phyloP scores from a whole-genome alignment of 1,140 invertebrate genomes.

The Dendroctonus valens region DNA sequence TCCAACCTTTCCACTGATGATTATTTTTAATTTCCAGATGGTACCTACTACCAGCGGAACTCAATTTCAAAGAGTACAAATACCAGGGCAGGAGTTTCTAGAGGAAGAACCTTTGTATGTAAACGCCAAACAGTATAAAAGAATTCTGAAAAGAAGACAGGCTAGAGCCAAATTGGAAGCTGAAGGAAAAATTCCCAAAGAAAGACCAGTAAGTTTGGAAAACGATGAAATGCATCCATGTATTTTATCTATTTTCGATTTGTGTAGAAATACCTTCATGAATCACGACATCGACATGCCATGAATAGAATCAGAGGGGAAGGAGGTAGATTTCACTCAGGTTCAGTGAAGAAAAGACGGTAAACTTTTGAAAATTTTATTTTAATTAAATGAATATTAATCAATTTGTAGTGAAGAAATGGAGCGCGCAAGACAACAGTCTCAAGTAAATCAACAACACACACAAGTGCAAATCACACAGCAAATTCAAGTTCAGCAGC shows the following conservation, averaged over 20 bases:
- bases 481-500: conserved; percentile 40
- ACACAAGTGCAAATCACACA: conserved; percentile 29
- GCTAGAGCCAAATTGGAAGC: conserved; percentile 89
- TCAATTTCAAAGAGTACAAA: conserved; percentile 65
- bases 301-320: conserved; percentile 96
- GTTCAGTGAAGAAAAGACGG: conserved; percentile 63
- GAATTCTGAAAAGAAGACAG: conserved; percentile 86
- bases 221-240: background rate
- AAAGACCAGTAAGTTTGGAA: conserved; percentile 71
- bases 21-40: conserved; percentile 53
- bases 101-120: conserved; percentile 96
- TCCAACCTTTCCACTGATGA: too few relatives aligned
- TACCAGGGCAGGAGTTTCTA: conserved; percentile 68
- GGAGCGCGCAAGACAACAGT: conserved; percentile 9
- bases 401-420: conserved; percentile 15
- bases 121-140: conserved; percentile 97
- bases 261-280: conserved; percentile 96
- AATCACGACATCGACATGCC: conserved; percentile 95
- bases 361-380: conserved; percentile 42
- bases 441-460: conserved; percentile 19
- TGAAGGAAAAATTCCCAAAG: conserved; percentile 93
- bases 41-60: conserved; percentile 60
- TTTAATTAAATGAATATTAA: background rate
- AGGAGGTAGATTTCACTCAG: conserved; percentile 92
- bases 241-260: conserved; percentile 2